phyloP scores from a whole-genome alignment of 23 tunicate genomes.

The Ciona savignyi region DNA sequence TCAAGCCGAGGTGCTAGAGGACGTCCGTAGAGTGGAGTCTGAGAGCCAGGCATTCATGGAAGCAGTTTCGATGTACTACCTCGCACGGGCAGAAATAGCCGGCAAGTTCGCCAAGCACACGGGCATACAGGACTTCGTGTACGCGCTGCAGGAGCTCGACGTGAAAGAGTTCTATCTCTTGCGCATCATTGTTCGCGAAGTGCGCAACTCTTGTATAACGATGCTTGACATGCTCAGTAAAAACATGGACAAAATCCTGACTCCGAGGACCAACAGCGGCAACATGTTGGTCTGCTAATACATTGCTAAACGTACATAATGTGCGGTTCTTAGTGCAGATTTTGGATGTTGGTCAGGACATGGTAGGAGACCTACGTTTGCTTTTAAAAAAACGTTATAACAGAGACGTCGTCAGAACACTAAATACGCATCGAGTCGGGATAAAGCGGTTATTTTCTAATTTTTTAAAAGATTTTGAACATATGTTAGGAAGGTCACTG shows the following conservation, averaged over 20 bases:
- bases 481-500: no score
- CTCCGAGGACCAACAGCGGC: slow-evolving; percentile 57
- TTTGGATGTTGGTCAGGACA: no score
- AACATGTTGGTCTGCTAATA: slow-evolving; percentile 68
- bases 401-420: no score
- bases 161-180: slow-evolving; percentile 71
- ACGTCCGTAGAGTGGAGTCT: slow-evolving; percentile 58
- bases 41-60: slow-evolving; percentile 51
- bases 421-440: no score
- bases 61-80: slow-evolving; percentile 67
- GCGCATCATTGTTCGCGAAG: slow-evolving; percentile 64
- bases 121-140: slow-evolving; percentile 49
- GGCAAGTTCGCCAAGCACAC: slow-evolving; percentile 59
- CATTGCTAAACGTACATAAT: no score
- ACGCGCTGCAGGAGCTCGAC: slow-evolving; percentile 76
- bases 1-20: slow-evolving; percentile 81
- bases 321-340: no score
- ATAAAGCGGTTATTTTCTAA: no score
- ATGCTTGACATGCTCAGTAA: slow-evolving; percentile 68
- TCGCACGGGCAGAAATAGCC: slow-evolving; percentile 81
- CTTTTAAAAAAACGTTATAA: no score
- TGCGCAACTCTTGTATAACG: slow-evolving; percentile 66
- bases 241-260: slow-evolving; percentile 80
- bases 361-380: no score
- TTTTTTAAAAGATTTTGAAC: no score